These are phyloP conservation scores for Gymnorhina tibicen DNA, from an alignment of 2,113 vertebrate species.

Conservation along the genomic window DNA sequence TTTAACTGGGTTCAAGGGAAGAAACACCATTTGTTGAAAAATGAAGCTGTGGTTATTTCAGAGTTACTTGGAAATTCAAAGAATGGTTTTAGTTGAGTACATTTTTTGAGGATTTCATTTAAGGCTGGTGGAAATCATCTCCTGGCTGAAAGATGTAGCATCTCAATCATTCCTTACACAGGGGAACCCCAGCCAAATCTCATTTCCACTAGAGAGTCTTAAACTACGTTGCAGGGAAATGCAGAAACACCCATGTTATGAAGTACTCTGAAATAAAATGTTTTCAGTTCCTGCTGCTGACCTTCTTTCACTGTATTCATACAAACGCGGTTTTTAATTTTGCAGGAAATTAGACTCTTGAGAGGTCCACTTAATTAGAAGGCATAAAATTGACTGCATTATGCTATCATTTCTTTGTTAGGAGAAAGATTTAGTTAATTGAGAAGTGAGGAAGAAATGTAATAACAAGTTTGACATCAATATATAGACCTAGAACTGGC, in stretches of 20 bases:
- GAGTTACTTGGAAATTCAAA: not conserved
- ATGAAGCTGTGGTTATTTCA: not conserved
- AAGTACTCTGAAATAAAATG: not conserved
- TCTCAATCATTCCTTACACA: not conserved
- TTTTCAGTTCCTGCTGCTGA: not conserved
- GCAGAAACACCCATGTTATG: not conserved
- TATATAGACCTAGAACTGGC: not conserved
- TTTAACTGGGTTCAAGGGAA: not conserved
- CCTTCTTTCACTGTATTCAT: not conserved
- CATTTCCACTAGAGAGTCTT: not conserved
- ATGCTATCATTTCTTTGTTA: not conserved
- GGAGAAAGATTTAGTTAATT: not conserved
- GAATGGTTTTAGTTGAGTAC: not conserved
- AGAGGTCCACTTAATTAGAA: slow-evolving; percentile 36
- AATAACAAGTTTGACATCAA: not conserved
- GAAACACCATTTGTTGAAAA: not conserved
- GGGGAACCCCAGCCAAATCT: not conserved
- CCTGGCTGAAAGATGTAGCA: not conserved
- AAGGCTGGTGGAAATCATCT: not conserved
- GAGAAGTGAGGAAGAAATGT: not conserved
- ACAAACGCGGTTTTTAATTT: not conserved
- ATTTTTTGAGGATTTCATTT: not conserved
- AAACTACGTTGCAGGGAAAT: not conserved
- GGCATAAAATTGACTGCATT: not conserved
- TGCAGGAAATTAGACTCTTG: slow-evolving; percentile 1